These are phyloP conservation scores for Botia kubotai DNA, from an alignment of 2,797 vertebrate genomes.

Conservation along the genomic window DNA sequence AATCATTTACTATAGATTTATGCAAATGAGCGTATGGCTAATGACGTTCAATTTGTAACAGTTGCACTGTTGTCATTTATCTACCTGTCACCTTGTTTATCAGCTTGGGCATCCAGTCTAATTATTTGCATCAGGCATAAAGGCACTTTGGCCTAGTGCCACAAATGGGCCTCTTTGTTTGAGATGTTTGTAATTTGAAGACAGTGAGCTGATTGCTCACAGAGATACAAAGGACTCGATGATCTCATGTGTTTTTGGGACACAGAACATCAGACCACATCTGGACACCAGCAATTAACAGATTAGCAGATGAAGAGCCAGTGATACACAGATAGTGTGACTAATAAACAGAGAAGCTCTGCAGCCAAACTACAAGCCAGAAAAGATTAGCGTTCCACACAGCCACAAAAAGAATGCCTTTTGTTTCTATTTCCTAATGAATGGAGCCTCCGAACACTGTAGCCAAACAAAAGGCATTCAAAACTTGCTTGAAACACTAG, in stretches of 20 bases:
- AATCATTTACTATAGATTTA: neutral
- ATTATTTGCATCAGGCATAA: slow-evolving; percentile 24
- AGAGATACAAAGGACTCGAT: neutral
- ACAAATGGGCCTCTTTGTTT: slow-evolving; percentile 7
- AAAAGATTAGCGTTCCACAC: slow-evolving; percentile 81
- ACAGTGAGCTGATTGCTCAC: slow-evolving; percentile 7
- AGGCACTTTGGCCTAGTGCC: neutral
- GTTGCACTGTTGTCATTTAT: neutral
- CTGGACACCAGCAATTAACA: slow-evolving; percentile 20
- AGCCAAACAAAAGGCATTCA: slow-evolving; percentile 45
- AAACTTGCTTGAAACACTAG: slow-evolving; percentile 27
- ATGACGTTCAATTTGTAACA: neutral
- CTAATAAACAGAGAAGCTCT: slow-evolving; percentile 58
- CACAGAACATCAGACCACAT: slow-evolving; percentile 32
- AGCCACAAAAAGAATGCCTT: slow-evolving; percentile 79
- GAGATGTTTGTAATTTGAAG: slow-evolving; percentile 6
- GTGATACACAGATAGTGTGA: no score
- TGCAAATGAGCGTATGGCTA: neutral
- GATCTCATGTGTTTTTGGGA: slow-evolving; percentile 15
- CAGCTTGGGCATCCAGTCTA: slow-evolving; percentile 7
- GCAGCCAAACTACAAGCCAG: slow-evolving; percentile 78
- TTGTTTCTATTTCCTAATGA: slow-evolving; percentile 80
- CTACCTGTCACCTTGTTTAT: slow-evolving; percentile 11
- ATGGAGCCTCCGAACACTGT: slow-evolving; percentile 68
- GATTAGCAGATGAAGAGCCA: no score